These are phyloP conservation scores for Syngnathus acus DNA, from an alignment of 2,797 vertebrate species.

Conservation along the genomic window DNA sequence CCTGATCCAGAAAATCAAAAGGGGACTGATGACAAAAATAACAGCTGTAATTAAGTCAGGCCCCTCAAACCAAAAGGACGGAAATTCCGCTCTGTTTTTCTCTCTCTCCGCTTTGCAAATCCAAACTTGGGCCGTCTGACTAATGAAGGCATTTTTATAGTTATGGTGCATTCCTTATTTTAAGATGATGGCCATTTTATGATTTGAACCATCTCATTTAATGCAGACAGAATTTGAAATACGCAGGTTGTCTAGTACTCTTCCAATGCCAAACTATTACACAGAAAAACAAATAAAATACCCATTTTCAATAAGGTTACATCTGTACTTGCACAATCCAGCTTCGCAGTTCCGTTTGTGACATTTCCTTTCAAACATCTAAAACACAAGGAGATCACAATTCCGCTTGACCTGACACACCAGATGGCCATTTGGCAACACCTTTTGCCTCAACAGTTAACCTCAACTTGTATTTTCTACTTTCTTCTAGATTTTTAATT, in stretches of 20 bases:
- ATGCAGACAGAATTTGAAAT: conserved; percentile 32
- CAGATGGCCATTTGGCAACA: not conserved
- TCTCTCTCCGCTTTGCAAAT: conserved; percentile 25
- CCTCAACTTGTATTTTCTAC: not conserved
- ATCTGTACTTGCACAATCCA: not conserved
- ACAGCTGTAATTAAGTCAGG: conserved; percentile 43
- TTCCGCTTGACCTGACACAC: not conserved
- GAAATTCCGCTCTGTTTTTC: conserved; percentile 18
- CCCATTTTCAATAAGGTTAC: not conserved
- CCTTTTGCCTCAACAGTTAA: too few species aligned
- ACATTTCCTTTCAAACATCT: not conserved
- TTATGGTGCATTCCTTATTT: conserved; percentile 36
- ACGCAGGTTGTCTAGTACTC: conserved; percentile 32
- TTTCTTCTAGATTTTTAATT: not conserved
- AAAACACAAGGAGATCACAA: not conserved
- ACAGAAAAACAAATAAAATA: conserved; percentile 13
- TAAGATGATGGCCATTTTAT: conserved; percentile 45
- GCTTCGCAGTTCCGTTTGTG: not conserved
- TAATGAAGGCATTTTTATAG: conserved; percentile 41
- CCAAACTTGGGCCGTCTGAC: conserved; percentile 28
- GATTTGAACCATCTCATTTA: conserved; percentile 44
- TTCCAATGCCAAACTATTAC: conserved; percentile 30
- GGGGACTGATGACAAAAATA: conserved; percentile 49
- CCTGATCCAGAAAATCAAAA: conserved; percentile 56
- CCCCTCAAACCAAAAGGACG: conserved; percentile 23